These are phyloP conservation scores for Cremastinae sp. DNA, from an alignment of 2,888 invertebrate species.

Conservation along the genomic window DNA sequence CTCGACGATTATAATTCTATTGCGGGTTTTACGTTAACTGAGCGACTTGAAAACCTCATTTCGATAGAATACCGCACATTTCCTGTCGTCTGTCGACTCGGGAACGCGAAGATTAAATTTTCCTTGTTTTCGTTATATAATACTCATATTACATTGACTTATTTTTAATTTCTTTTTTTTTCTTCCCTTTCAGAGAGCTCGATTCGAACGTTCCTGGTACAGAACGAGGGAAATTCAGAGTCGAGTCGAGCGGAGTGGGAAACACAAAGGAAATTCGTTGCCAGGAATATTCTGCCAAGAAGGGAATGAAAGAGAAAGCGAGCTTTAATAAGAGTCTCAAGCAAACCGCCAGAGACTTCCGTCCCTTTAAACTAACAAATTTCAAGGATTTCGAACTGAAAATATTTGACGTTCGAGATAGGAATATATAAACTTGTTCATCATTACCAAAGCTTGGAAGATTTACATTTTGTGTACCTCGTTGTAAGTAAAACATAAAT, in stretches of 20 bases:
- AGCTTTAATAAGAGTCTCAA: constrained; percentile 29
- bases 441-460: constrained; percentile 41
- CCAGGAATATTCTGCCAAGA: constrained; percentile 31
- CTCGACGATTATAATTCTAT: constrained; percentile 44
- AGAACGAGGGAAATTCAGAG: constrained; percentile 22
- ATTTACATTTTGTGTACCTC: constrained; percentile 41
- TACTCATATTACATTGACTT: neutral
- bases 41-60: constrained; percentile 33
- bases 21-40: constrained; percentile 1
- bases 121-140: neutral
- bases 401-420: constrained; percentile 67
- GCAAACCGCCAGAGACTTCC: constrained; percentile 37
- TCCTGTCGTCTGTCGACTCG: constrained; percentile 3
- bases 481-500: too few species aligned
- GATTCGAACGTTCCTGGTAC: neutral
- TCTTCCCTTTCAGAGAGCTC: neutral
- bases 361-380: constrained; percentile 67
- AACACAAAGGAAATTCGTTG: constrained; percentile 54
- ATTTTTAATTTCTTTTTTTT: constrained; percentile 2
- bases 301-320: constrained; percentile 27
- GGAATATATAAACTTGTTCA: constrained; percentile 32
- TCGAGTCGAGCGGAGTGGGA: constrained; percentile 15
- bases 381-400: constrained; percentile 70
- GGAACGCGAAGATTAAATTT: neutral
- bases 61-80: constrained; percentile 23